Evolutionary conservation across 2,113 vertebrate species (phyloP).

Genomic region (Plestiodon gilberti): DNA sequence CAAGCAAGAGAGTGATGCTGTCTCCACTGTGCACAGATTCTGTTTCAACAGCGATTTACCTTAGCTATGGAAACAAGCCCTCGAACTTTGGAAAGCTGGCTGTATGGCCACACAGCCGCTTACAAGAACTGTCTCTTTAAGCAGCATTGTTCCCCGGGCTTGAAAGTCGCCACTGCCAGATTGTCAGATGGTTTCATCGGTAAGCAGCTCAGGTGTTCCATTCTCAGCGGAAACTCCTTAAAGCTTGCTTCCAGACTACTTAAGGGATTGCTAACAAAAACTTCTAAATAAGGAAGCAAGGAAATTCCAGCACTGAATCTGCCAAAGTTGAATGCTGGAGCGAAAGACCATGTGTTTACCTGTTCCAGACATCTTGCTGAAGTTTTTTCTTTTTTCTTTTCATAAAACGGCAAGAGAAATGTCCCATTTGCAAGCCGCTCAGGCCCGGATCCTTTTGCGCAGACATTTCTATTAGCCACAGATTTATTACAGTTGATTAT

Average conservation of each 20-base stretch:
- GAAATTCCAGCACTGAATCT: not conserved
- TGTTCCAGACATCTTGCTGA: not conserved
- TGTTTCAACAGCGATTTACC: not conserved
- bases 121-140: not conserved
- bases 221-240: not conserved
- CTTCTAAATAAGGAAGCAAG: not conserved
- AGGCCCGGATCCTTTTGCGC: not conserved
- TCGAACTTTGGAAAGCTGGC: not conserved
- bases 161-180: not conserved
- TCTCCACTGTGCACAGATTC: not conserved
- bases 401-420: not conserved
- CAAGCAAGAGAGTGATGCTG: not conserved
- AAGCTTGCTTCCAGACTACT: not conserved
- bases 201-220: not conserved
- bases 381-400: not conserved
- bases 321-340: not conserved
- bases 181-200: not conserved
- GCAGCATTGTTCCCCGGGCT: not conserved
- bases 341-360: not conserved
- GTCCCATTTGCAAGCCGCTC: slow-evolving; percentile 3
- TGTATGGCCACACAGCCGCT: not conserved
- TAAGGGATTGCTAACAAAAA: not conserved
- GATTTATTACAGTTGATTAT: slow-evolving; percentile 8
- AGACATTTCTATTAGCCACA: not conserved
- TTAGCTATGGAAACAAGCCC: not conserved